phyloP scores from a whole-genome alignment of 2,888 invertebrate genomes.

The Tricholauxania praeusta region DNA sequence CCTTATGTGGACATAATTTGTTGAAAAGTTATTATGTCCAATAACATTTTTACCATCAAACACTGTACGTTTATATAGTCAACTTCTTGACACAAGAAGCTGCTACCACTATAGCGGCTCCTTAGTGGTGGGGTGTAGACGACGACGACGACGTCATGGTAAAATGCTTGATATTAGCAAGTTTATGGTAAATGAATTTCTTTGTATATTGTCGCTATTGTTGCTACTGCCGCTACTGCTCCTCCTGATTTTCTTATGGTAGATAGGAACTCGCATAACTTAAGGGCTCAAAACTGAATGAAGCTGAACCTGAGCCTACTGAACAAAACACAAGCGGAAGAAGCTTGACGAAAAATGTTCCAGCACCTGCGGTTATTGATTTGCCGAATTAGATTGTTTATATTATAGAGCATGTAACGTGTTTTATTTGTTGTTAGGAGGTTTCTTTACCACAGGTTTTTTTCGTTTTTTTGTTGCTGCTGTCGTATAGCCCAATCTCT shows the following conservation, averaged over 20 bases:
- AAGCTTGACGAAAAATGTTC: constrained; percentile 10
- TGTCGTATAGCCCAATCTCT: neutral
- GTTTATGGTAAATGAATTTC: constrained; percentile 42
- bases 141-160: neutral
- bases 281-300: constrained; percentile 3
- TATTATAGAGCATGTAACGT: neutral
- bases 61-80: no score
- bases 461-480: neutral
- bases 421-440: neutral
- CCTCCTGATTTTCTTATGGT: neutral
- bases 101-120: neutral
- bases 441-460: neutral
- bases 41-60: no score
- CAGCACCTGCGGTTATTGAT: constrained; percentile 38
- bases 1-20: no score
- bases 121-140: neutral
- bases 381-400: constrained; percentile 27
- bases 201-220: constrained; percentile 23
- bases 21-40: no score
- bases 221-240: neutral
- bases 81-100: no score
- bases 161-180: constrained; percentile 27
- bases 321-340: neutral
- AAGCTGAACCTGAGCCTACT: no score
- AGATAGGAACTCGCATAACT: neutral